Evolutionary conservation across 2,113 vertebrate genomes (phyloP).

Genomic region (Callipepla californica): DNA sequence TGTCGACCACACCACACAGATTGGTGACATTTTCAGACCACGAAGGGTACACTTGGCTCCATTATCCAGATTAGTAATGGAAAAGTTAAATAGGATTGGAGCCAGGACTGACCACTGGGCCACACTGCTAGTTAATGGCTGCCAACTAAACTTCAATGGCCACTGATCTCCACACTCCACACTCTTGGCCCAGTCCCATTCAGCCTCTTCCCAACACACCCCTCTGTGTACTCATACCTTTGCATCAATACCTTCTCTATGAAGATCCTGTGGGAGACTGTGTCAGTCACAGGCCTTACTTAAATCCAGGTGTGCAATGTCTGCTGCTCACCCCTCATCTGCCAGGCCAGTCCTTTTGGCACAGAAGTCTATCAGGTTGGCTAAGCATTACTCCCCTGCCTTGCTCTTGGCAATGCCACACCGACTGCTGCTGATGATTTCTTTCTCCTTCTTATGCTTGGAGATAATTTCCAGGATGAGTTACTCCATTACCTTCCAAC

Average conservation of each 20-base stretch:
- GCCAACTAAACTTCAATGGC: neutral
- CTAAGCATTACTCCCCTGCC: neutral
- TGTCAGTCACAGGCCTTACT: neutral
- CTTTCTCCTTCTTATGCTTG: fast-evolving
- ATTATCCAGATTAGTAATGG: neutral
- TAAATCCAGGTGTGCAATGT: neutral
- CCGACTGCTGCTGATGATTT: neutral
- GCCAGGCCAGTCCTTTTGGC: neutral
- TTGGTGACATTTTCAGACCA: neutral
- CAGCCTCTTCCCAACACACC: neutral
- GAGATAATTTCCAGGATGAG: neutral
- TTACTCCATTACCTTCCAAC: neutral
- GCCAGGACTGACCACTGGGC: too few relatives aligned
- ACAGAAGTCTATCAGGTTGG: neutral
- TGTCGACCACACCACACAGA: neutral
- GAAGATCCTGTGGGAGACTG: neutral
- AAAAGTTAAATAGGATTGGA: neutral
- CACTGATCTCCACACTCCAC: too few relatives aligned
- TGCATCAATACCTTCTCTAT: neutral
- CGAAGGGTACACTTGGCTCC: neutral
- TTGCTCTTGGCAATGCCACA: neutral
- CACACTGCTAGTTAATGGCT: fast-evolving
- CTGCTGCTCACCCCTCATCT: neutral
- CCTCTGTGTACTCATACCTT: neutral
- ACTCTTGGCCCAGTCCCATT: neutral